Evolutionary conservation across 2,797 vertebrate species (phyloP).

Genomic region (Melanotaenia parkinsoni): DNA sequence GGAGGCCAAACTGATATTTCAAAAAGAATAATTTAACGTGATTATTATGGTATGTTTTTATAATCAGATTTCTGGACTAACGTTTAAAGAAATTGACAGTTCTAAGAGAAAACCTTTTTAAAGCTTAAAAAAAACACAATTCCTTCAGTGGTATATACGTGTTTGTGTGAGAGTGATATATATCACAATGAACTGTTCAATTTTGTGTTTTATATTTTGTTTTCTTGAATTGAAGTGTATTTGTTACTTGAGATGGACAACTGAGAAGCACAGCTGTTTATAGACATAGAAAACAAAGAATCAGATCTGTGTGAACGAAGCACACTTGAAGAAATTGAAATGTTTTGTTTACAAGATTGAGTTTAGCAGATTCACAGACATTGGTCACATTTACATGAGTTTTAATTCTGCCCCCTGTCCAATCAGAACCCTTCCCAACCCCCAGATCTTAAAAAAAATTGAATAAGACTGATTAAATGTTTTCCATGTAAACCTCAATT

Average conservation of each 20-base stretch:
- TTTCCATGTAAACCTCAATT: too few species aligned
- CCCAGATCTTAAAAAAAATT: too few species aligned
- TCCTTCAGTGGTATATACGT: not conserved
- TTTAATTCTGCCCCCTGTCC: too few species aligned
- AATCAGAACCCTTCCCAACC: too few species aligned
- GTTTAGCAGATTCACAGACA: not conserved
- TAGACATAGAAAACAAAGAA: not conserved
- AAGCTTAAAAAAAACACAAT: not conserved
- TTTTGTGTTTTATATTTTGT: not conserved
- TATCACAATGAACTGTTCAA: not conserved
- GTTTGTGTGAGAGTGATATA: not conserved
- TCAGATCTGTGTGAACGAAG: not conserved
- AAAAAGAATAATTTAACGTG: not conserved
- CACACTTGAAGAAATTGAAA: not conserved
- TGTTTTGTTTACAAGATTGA: not conserved
- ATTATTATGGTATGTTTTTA: not conserved
- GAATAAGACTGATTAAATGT: too few species aligned
- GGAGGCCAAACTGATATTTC: slow-evolving; percentile 2
- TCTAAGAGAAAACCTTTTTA: not conserved
- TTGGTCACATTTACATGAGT: too few species aligned
- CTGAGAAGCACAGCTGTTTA: not conserved
- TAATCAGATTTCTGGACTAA: not conserved
- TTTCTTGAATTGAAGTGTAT: not conserved
- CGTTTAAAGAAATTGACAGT: not conserved
- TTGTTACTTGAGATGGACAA: not conserved